A percentile compares a stretch with the other conserved stretches of the same genome.
phyloP scores from a whole-genome alignment of 2,888 invertebrate genomes.

The Heliconius ethilla region DNA sequence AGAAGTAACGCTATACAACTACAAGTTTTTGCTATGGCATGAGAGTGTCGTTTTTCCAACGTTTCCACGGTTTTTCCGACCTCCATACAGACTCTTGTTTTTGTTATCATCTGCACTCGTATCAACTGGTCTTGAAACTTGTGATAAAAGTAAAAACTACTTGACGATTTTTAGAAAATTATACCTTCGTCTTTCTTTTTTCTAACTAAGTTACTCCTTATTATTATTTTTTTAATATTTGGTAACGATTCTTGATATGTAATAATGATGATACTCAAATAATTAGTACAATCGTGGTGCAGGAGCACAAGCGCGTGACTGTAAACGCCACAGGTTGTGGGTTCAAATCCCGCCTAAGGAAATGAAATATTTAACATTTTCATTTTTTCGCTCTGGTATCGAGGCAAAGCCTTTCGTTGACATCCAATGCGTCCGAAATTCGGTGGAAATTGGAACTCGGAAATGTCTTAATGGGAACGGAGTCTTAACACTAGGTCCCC shows the following conservation, averaged over 20 bases:
- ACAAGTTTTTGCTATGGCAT: conserved; percentile 50
- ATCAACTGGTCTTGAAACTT: conserved; percentile 52
- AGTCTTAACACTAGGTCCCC: no score
- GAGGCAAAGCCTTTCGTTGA: no score
- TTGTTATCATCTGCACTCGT: conserved; percentile 30
- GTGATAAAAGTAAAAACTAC: conserved; percentile 15
- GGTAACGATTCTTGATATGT: neutral
- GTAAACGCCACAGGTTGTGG: no score
- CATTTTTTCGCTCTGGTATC: no score
- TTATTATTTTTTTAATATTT: neutral
- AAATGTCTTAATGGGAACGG: no score
- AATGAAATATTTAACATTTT: no score
- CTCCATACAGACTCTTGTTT: conserved; percentile 47
- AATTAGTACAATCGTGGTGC: no score
- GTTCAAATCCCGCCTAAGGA: no score
- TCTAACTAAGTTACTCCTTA: neutral
- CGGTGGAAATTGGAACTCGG: no score
- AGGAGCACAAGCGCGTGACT: no score
- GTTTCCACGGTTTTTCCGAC: conserved; percentile 79
- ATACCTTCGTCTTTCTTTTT: neutral
- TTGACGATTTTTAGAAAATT: neutral
- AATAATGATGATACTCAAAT: no score
- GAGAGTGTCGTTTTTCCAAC: conserved; percentile 72
- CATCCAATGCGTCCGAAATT: no score
- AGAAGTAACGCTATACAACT: conserved; percentile 24